Evolutionary conservation across 2,888 invertebrate species (phyloP), one percentile per base, ranked within the genome.

Genomic region (Rhamnusium bicolor): DNA sequence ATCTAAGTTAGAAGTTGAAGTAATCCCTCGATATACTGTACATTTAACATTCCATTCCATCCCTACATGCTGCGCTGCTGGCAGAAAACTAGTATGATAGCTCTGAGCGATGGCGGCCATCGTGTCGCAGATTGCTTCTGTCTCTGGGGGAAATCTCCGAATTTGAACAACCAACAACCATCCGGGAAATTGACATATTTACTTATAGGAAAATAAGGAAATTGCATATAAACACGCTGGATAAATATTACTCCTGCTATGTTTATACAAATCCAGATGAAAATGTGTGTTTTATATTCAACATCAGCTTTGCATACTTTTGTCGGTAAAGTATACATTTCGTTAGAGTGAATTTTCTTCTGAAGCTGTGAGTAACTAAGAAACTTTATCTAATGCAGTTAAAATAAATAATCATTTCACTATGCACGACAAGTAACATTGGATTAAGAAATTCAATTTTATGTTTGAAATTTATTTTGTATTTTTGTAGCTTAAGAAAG

Each of bases 161-260:
- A 78, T 78, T 78, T 75, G 76, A 78, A 73, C 75, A 72, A 74
- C 77, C 78, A 65, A 53, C 73, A 71, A 47, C 49, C 65, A 40
- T 47, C 68, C 77, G 70, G 75, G 78, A 79, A 79, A 77, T 76
- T 79, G 79, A 67, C 71, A 72, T 79, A 79, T 76, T 78, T 79
- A 76, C 75, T 74, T 69, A 73, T 71, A 75, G 60, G 67, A 75
- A 74, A 72, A 62, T 60, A 68, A 62, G 69, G 46, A 61, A 60
- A 60, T 71, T 49, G 29, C 51, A 58, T 51, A 58, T 51, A 58
- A 27, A 68, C 56, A 16, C 51, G 32, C n/a, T 47, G 46, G 29
- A 63, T 53, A 53, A 53, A 53, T 53, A 53, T 53, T 53, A n/a
- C 40, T 40, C 40, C 40, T 12, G 40, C 40, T 40, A 1, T n/a